Percentiles rank a stretch among this genome's conserved stretches.
Evolutionary conservation across 2,113 vertebrate species (phyloP).

Genomic region (Salvelinus fontinalis): DNA sequence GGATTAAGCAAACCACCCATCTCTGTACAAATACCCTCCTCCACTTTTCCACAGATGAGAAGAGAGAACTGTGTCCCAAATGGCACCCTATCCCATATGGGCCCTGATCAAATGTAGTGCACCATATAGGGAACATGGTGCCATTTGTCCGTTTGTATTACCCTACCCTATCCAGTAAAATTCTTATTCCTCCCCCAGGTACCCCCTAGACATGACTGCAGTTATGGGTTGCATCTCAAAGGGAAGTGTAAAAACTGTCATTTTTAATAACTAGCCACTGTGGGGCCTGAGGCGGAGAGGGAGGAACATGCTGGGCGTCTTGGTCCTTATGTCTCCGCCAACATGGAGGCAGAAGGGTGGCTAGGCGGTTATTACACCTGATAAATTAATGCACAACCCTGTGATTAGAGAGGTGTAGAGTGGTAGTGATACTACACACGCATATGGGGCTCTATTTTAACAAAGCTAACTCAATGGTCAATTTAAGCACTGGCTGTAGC

Average conservation of each 20-base stretch:
- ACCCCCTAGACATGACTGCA: conserved; percentile 38
- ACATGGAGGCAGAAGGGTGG: background rate
- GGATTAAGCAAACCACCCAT: background rate
- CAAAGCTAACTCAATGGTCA: too few relatives aligned
- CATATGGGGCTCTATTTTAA: background rate
- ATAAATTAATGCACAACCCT: background rate
- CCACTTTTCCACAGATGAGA: conserved; percentile 31
- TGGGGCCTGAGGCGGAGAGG: conserved; percentile 33
- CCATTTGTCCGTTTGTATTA: background rate
- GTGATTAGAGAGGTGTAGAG: background rate
- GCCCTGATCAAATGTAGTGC: background rate
- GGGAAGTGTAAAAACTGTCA: conserved; percentile 60
- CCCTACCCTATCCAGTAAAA: conserved; percentile 39
- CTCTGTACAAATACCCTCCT: conserved; percentile 31
- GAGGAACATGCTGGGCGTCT: background rate
- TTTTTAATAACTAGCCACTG: conserved; percentile 54
- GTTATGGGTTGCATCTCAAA: conserved; percentile 54
- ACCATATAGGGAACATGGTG: background rate
- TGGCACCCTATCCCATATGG: too few relatives aligned
- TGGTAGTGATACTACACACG: background rate
- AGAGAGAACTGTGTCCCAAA: background rate
- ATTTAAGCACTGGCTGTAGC: too few relatives aligned
- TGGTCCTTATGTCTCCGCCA: background rate
- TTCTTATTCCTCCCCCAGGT: background rate
- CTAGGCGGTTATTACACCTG: conserved; percentile 3